A percentile compares a stretch with the other conserved stretches of the same genome.
phyloP scores from a whole-genome alignment of 53 echinoderm and acorn worm species.

The Holothuria leucospilota region DNA sequence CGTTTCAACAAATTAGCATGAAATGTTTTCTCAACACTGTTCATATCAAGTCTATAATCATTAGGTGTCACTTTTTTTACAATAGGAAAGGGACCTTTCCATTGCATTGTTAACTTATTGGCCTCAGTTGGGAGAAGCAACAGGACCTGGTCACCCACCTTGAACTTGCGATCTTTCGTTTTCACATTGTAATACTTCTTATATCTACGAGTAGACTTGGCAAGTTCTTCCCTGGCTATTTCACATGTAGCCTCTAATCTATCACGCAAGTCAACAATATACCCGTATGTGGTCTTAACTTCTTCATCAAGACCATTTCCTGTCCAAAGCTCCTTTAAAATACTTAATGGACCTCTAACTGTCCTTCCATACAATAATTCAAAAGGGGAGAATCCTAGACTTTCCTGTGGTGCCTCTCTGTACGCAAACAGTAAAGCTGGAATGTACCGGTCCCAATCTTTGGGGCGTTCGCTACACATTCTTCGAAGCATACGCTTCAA shows the following conservation, averaged over 20 bases:
- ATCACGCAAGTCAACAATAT: conserved; percentile 67
- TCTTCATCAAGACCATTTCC: conserved; percentile 45
- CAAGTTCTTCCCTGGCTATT: conserved; percentile 58
- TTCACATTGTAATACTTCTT: conserved; percentile 60
- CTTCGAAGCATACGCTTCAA: conserved; percentile 66
- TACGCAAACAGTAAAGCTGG: conserved; percentile 74
- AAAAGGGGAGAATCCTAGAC: conserved; percentile 70
- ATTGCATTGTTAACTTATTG: conserved; percentile 63
- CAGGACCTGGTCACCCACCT: conserved; percentile 59
- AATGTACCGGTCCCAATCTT: conserved; percentile 73
- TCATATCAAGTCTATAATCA: conserved; percentile 62
- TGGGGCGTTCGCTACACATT: conserved; percentile 66
- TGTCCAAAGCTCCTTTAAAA: conserved; percentile 71
- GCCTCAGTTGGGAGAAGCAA: conserved; percentile 61
- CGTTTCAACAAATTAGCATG: conserved; percentile 72
- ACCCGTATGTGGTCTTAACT: conserved; percentile 66
- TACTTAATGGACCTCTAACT: conserved; percentile 69
- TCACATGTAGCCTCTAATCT: conserved; percentile 59
- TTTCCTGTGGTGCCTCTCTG: conserved; percentile 70
- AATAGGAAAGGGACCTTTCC: conserved; percentile 65
- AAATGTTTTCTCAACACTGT: conserved; percentile 55
- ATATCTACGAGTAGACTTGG: conserved; percentile 53
- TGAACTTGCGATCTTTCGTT: conserved; percentile 63
- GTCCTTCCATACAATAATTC: conserved; percentile 70
- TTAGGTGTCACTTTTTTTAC: conserved; percentile 45